Percentiles rank a stretch among this genome's conserved stretches.
These are phyloP conservation scores for Oreortyx pictus DNA, from an alignment of 2,797 vertebrate species.

Conservation along the genomic window DNA sequence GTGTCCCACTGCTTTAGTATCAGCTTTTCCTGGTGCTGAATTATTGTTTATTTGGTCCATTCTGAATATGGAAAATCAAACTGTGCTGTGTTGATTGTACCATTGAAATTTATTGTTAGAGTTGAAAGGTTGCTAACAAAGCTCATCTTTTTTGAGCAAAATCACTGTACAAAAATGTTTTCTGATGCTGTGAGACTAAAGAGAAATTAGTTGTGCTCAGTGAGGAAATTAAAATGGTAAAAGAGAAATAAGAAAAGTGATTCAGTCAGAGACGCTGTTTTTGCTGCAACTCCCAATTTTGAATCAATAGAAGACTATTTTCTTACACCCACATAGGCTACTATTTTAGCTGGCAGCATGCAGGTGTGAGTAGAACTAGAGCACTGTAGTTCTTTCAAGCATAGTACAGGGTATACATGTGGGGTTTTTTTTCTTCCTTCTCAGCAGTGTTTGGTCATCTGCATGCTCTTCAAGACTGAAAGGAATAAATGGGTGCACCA, in stretches of 20 bases:
- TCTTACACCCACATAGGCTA: background rate
- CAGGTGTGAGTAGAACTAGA: background rate
- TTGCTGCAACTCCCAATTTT: slow-evolving; percentile 18
- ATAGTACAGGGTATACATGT: background rate
- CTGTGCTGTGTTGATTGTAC: slow-evolving; percentile 44
- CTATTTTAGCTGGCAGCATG: slow-evolving; percentile 9
- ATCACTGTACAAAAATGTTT: background rate
- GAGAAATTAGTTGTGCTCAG: slow-evolving; percentile 17
- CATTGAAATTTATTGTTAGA: slow-evolving; percentile 38
- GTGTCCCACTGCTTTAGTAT: slow-evolving; percentile 32
- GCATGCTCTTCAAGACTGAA: background rate
- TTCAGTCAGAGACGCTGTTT: background rate
- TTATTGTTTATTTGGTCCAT: slow-evolving; percentile 45
- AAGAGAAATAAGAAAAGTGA: slow-evolving; percentile 2
- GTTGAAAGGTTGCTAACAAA: slow-evolving; percentile 59
- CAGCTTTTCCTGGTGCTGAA: slow-evolving; percentile 19
- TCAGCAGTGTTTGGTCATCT: background rate
- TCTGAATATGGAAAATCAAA: slow-evolving; percentile 49
- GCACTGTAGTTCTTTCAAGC: slow-evolving; percentile 4
- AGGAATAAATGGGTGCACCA: background rate
- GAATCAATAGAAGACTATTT: slow-evolving; percentile 6
- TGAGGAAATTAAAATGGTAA: slow-evolving; percentile 24
- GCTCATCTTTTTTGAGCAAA: slow-evolving; percentile 35
- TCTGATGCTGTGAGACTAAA: background rate
- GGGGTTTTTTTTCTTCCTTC: background rate